Evolutionary conservation across 2,797 vertebrate genomes (phyloP).

Genomic region (Falco naumanni): DNA sequence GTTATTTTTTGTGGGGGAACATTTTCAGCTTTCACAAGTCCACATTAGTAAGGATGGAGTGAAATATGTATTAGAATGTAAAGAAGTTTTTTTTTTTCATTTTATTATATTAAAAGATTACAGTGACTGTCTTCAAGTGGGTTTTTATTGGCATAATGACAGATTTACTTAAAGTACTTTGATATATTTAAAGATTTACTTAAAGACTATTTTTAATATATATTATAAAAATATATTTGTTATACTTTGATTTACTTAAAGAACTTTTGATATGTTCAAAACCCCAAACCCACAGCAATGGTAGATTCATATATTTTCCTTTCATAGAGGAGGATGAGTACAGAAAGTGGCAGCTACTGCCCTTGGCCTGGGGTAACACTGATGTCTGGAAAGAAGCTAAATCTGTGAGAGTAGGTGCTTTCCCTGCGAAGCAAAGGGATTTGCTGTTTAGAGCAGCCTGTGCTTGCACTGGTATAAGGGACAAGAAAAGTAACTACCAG

Average conservation of each 20-base stretch:
- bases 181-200: no score
- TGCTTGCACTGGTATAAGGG: neutral
- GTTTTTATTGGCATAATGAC: neutral
- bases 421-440: neutral
- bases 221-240: no score
- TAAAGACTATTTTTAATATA: no score
- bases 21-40: neutral
- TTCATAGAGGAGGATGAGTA: neutral
- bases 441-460: neutral
- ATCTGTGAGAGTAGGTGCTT: neutral
- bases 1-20: neutral
- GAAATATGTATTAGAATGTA: neutral
- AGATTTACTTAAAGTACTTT: neutral
- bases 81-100: neutral
- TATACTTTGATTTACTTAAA: neutral
- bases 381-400: neutral
- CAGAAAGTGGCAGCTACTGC: neutral
- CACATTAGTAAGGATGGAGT: neutral
- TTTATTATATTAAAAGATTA: neutral
- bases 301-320: neutral
- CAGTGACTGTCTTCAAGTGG: neutral
- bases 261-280: accelerated
- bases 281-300: neutral
- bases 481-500: neutral
- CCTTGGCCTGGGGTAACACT: neutral